Percentiles rank a stretch among this genome's conserved stretches.
phyloP scores from a whole-genome alignment of 2,113 vertebrate genomes.

The Melanerpes formicivorus region DNA sequence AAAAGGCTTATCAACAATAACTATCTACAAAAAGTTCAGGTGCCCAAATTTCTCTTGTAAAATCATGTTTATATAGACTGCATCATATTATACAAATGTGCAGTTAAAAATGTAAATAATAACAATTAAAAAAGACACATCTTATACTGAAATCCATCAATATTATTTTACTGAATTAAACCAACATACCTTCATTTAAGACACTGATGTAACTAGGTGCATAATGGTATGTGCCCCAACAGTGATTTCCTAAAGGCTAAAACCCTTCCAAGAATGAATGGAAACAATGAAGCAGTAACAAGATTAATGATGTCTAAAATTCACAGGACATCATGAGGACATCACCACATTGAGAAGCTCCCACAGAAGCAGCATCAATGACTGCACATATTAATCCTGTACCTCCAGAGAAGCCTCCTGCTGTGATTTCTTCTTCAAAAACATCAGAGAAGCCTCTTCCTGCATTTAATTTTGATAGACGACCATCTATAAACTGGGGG shows the following conservation, averaged over 20 bases:
- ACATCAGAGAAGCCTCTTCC: constrained; percentile 93
- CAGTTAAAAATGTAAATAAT: background rate
- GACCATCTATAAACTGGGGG: constrained; percentile 93
- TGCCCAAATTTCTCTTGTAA: background rate
- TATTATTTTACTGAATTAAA: background rate
- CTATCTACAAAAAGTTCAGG: background rate
- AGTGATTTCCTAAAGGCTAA: background rate
- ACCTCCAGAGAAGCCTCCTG: constrained; percentile 95
- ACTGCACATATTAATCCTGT: constrained; percentile 47
- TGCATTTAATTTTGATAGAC: constrained; percentile 93
- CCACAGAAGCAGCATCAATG: background rate
- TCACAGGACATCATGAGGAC: background rate
- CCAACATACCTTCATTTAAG: background rate
- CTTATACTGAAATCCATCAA: background rate
- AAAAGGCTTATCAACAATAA: background rate
- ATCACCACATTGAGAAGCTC: background rate
- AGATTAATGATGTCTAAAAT: background rate
- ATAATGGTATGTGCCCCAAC: background rate
- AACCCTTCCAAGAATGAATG: background rate
- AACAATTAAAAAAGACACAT: background rate
- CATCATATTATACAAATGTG: background rate
- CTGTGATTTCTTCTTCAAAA: constrained; percentile 98
- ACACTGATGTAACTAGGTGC: background rate
- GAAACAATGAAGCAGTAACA: background rate
- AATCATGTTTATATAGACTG: background rate